Percentiles rank a stretch among this genome's conserved stretches.
These are phyloP conservation scores for Cebus imitator DNA, from an alignment of 2,113 vertebrate genomes.

Conservation along the genomic window DNA sequence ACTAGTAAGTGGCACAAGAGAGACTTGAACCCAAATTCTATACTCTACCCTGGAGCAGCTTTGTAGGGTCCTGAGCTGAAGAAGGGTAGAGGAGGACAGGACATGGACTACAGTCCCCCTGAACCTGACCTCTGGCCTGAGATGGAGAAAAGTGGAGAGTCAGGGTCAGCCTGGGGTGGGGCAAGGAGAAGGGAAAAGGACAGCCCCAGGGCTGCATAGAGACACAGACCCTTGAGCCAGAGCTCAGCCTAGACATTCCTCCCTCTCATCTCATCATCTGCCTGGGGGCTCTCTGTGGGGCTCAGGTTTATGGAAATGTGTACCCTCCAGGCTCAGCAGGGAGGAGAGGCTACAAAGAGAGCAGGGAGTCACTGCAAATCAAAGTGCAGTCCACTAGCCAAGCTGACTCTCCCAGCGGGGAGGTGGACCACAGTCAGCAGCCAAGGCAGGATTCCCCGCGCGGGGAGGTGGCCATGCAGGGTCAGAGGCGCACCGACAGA, in stretches of 20 bases:
- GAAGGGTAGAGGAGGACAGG: neutral
- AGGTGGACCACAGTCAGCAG: neutral
- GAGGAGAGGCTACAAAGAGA: neutral
- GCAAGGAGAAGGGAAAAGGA: neutral
- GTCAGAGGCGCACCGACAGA: neutral
- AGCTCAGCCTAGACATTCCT: neutral
- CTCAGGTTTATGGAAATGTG: neutral
- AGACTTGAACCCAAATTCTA: neutral
- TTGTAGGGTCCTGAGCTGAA: neutral
- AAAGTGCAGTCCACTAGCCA: neutral
- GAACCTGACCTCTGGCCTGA: neutral
- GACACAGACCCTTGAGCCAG: neutral
- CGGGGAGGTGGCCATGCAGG: accelerated
- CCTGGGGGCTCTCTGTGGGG: neutral
- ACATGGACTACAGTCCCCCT: neutral
- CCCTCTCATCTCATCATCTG: neutral
- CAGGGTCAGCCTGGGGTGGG: neutral
- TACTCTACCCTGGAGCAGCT: neutral
- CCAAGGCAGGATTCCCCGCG: neutral
- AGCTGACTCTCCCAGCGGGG: neutral
- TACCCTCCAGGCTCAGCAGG: neutral
- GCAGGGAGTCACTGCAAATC: neutral
- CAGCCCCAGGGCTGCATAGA: neutral
- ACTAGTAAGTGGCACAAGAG: neutral
- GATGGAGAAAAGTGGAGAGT: neutral